Percentiles rank a stretch among this genome's conserved stretches.
These are phyloP conservation scores for Hafferia zeledoni DNA, from an alignment of 2,797 vertebrate species.

Conservation along the genomic window DNA sequence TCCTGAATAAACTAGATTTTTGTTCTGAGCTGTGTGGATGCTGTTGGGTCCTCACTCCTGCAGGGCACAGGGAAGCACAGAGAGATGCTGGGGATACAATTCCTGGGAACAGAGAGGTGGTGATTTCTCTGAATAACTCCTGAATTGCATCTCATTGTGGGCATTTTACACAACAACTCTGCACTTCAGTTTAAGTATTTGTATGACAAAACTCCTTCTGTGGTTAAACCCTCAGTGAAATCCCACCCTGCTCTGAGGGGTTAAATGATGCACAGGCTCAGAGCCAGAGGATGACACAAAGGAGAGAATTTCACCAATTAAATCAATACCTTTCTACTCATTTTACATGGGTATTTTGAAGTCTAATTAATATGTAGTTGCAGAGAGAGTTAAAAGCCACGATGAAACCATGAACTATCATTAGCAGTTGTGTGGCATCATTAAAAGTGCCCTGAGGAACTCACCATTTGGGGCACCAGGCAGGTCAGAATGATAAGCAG, in stretches of 20 bases:
- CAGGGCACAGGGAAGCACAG: background rate
- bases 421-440: background rate
- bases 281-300: slow-evolving; percentile 15
- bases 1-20: background rate
- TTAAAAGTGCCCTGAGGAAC: background rate
- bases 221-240: background rate
- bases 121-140: background rate
- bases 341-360: background rate
- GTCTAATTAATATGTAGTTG: slow-evolving; percentile 9
- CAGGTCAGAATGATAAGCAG: background rate
- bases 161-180: background rate
- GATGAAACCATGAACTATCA: background rate
- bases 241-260: background rate
- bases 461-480: background rate
- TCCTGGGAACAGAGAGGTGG: background rate
- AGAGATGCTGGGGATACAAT: background rate
- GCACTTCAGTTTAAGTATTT: background rate
- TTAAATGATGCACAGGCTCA: background rate
- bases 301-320: slow-evolving; percentile 18
- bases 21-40: background rate
- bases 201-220: background rate
- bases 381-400: background rate
- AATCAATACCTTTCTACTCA: slow-evolving; percentile 33
- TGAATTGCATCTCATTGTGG: background rate
- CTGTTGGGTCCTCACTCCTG: background rate